Conservation (phyloP, 1,140 invertebrate genomes). For the Gerris buenoi region DNA sequence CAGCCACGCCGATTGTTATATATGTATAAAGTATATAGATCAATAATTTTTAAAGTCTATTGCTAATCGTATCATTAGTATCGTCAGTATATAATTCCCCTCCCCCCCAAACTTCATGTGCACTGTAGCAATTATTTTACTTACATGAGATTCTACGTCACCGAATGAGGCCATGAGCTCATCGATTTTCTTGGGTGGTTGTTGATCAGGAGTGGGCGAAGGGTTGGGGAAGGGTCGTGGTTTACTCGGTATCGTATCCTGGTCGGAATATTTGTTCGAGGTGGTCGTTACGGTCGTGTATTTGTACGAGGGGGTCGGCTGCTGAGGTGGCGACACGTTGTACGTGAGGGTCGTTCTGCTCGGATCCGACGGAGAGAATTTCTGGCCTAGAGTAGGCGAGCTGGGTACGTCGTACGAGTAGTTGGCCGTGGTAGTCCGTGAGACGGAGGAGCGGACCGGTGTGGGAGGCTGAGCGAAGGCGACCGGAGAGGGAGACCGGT, state of each 20-base stretch:
- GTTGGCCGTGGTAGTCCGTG: not conserved
- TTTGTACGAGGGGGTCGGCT: slow-evolving; percentile 23
- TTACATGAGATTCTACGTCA: slow-evolving; percentile 38
- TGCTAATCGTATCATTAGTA: too few relatives aligned
- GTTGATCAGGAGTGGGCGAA: slow-evolving; percentile 33
- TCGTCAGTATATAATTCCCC: too few relatives aligned
- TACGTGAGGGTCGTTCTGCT: slow-evolving; percentile 14
- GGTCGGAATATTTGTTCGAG: slow-evolving; percentile 3
- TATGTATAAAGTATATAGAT: too few relatives aligned
- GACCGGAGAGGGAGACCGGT: slow-evolving; percentile 23
- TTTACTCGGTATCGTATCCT: slow-evolving; percentile 20
- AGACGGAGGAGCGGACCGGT: not conserved
- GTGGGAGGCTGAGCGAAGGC: slow-evolving; percentile 21
- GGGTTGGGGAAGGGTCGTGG: slow-evolving; percentile 34
- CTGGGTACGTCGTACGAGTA: not conserved
- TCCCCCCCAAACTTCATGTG: too few relatives aligned
- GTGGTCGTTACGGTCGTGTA: slow-evolving; percentile 19
- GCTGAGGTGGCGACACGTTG: slow-evolving; percentile 15
- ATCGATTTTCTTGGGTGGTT: slow-evolving; percentile 54
- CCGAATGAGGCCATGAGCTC: slow-evolving; percentile 62
- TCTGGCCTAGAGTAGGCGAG: slow-evolving; percentile 16
- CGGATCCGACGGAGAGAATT: slow-evolving; percentile 21
- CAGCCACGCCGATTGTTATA: too few relatives aligned
- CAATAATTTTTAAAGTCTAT: too few relatives aligned
- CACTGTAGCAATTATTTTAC: slow-evolving; percentile 4